Conservation (phyloP, 2,888 invertebrate genomes). For the Drosophila fungiperda region DNA sequence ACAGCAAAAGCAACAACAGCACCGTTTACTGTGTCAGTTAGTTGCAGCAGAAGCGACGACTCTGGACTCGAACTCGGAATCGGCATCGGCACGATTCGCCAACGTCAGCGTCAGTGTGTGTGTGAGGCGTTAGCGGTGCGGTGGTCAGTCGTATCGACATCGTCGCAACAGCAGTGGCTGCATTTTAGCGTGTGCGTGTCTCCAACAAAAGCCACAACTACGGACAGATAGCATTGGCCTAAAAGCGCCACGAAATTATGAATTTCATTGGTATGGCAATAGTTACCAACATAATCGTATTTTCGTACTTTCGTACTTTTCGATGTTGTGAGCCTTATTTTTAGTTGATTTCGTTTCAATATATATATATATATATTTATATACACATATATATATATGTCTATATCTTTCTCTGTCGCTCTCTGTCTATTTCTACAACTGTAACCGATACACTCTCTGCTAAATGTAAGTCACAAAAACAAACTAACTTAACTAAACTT, state of each 20-base stretch:
- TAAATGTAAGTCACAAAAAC: slow-evolving; percentile 65
- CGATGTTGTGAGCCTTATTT: slow-evolving; percentile 37
- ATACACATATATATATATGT: slow-evolving; percentile 17
- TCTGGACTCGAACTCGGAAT: slow-evolving; percentile 3
- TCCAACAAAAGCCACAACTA: slow-evolving; percentile 56
- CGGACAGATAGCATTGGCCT: slow-evolving; percentile 85
- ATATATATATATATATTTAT: slow-evolving; percentile 31
- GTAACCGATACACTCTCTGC: slow-evolving; percentile 49
- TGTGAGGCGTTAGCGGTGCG: slow-evolving; percentile 49
- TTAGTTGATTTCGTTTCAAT: slow-evolving; percentile 29
- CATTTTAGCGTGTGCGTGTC: slow-evolving; percentile 33
- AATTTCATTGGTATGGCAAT: slow-evolving; percentile 85
- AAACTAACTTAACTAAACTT: slow-evolving; percentile 15
- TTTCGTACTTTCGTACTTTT: neutral
- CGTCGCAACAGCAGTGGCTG: slow-evolving; percentile 50
- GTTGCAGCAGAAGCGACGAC: slow-evolving; percentile 53
- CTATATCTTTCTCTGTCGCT: slow-evolving; percentile 29
- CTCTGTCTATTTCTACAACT: slow-evolving; percentile 39
- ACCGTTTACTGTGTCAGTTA: slow-evolving; percentile 59
- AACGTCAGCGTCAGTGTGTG: slow-evolving; percentile 41
- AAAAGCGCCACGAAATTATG: slow-evolving; percentile 85
- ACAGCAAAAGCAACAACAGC: slow-evolving; percentile 29
- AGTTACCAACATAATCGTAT: slow-evolving; percentile 1
- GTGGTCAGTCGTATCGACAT: slow-evolving; percentile 52
- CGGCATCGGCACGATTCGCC: slow-evolving; percentile 5